These are phyloP conservation scores for Petroica traversi DNA, from an alignment of 2,113 vertebrate species.

Conservation along the genomic window DNA sequence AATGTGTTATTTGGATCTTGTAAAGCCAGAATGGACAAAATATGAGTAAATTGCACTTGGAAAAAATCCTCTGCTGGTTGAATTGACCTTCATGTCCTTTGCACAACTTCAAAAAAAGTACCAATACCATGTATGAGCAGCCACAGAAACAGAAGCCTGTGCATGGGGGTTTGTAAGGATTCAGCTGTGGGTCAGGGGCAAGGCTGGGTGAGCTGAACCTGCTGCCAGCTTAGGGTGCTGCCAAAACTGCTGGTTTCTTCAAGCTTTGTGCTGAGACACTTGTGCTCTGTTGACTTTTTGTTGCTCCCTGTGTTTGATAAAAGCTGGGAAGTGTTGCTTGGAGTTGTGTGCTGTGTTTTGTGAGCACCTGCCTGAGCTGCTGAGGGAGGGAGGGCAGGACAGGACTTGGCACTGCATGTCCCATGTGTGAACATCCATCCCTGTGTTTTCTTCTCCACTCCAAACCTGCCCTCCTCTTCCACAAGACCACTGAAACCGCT, in stretches of 20 bases:
- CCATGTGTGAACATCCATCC: neutral
- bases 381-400: neutral
- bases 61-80: neutral
- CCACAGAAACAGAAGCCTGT: neutral
- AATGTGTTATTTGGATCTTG: neutral
- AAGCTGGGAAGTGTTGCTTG: neutral
- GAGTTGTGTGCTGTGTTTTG: neutral
- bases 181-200: neutral
- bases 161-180: neutral
- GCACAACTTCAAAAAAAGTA: neutral
- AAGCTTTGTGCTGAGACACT: neutral
- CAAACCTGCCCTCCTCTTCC: neutral
- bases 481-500: rapidly evolving
- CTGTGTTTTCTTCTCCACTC: rapidly evolving
- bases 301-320: neutral
- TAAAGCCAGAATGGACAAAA: neutral
- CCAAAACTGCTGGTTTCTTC: neutral
- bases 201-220: neutral
- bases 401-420: neutral
- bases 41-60: neutral
- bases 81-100: neutral
- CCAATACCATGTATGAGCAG: rapidly evolving
- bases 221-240: neutral
- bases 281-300: neutral
- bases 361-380: neutral